Base-by-base conservation (phyloP, 64 coral and sea anemone genomes). In the Astreopora myriophthalma region DNA sequence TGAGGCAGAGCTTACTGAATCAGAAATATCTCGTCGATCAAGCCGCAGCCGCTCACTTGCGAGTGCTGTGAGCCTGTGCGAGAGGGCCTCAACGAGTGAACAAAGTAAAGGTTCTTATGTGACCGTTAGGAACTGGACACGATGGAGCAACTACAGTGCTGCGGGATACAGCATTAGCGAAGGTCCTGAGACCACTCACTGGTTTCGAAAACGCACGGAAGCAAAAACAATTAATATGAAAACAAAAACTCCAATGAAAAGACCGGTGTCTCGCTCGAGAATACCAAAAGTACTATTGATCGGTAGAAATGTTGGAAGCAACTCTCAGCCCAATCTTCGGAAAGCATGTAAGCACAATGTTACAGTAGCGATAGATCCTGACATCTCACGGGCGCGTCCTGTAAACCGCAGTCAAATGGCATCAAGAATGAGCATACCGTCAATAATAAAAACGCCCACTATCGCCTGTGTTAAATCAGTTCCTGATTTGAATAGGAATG, bases 111-210 rank as follows among this genome's bases (percentile, higher is more conserved):
- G 49, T 13, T 88, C 92, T 25, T 88, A 73, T 23, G 86, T 94
- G 11, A 40, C 65, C 1, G 72, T 79, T 8, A 75, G 92, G 52
- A 94, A 94, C 16, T 88, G 86, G 85, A 42, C 92, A 57, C 75
- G 86, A 40, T 94, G 92, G 92, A 89, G 75, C 40, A 35, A 32
- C n/a, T 73, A 64, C 27, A 87, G 82, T 30, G 75, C 52, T 3
- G 85, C 85, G 27, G 92, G 92, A 6, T 94, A 94, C 69, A 94
- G 85, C 37, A 94, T 94, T 9, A 64, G 85, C 10, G 69, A 80
- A 76, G 76, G 60, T 34, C 30, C 26, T 3, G 60, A 44, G 1
- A 17, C 24, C 1, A 10, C 7, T 31, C 32, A 64, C 6, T 48
- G 20, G 64, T 37, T 36, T 23, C 24, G 11, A 16, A 86, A 66